Evolutionary conservation across 2,113 vertebrate genomes (phyloP).

Genomic region (Scytalopus superciliaris): DNA sequence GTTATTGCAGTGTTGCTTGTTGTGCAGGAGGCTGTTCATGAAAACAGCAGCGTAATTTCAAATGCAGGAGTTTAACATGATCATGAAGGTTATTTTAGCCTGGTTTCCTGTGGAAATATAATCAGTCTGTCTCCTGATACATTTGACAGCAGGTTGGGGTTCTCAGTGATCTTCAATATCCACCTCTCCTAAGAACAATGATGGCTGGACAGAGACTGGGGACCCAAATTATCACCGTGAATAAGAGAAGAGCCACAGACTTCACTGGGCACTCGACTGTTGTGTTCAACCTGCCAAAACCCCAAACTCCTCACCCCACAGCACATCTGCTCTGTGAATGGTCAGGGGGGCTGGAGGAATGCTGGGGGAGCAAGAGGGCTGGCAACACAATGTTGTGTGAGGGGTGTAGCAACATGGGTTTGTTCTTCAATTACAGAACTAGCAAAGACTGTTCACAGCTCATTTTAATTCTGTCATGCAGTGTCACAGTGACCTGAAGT

Average conservation of each 20-base stretch:
- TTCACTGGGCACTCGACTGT: neutral
- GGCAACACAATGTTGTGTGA: accelerated
- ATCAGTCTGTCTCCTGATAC: neutral
- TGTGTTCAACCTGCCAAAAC: neutral
- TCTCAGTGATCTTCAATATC: neutral
- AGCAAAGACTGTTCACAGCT: neutral
- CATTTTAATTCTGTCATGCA: neutral
- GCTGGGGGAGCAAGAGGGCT: neutral
- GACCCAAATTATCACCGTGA: neutral
- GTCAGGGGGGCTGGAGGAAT: neutral
- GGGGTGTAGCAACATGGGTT: accelerated
- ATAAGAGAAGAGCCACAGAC: neutral
- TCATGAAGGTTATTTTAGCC: neutral
- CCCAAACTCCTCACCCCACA: neutral
- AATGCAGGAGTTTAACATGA: neutral
- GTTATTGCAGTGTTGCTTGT: neutral
- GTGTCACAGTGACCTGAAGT: neutral
- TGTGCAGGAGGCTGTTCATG: neutral
- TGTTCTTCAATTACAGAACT: neutral
- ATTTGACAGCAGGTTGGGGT: neutral
- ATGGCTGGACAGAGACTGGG: neutral
- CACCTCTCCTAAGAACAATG: neutral
- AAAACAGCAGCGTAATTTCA: neutral
- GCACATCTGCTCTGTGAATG: neutral
- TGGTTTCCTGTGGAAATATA: neutral